phyloP scores from a whole-genome alignment of 2,888 invertebrate genomes.

The Ichneumon xanthorius region DNA sequence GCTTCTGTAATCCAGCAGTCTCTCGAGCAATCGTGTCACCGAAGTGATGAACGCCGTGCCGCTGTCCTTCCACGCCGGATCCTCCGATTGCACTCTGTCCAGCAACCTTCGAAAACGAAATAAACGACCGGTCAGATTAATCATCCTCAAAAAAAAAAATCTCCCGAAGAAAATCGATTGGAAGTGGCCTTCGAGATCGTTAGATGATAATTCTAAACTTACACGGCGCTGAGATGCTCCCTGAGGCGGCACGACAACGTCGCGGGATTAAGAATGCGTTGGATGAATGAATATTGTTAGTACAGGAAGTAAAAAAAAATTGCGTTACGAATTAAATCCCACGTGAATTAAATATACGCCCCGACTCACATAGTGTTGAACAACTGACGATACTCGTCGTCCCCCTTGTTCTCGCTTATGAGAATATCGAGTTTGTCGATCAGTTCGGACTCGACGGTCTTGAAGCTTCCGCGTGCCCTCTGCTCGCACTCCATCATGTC shows the following conservation, averaged over 20 bases:
- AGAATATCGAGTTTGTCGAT: conserved; percentile 97
- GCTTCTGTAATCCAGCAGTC: conserved; percentile 96
- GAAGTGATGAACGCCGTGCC: conserved; percentile 97
- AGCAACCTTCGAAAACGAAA: conserved; percentile 87
- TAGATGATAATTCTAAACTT: conserved; percentile 86
- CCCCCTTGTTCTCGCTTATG: conserved; percentile 97
- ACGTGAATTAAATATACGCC: conserved; percentile 6
- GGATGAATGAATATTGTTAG: conserved; percentile 50
- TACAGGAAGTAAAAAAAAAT: conserved; percentile 26
- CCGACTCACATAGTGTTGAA: conserved; percentile 97
- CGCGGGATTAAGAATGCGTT: conserved; percentile 60
- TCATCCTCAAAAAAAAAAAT: conserved; percentile 3
- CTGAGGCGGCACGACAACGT: conserved; percentile 86
- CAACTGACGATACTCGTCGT: conserved; percentile 96
- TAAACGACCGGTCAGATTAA: neutral
- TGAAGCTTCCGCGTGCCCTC: conserved; percentile 93
- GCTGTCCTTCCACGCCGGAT: conserved; percentile 96
- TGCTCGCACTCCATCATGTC: conserved; percentile 98
- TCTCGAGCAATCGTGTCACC: conserved; percentile 94
- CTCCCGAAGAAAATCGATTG: conserved; percentile 5
- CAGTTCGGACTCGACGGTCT: conserved; percentile 96
- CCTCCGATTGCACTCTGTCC: conserved; percentile 93
- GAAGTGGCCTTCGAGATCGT: conserved; percentile 18
- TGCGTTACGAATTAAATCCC: neutral
- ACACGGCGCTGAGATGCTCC: conserved; percentile 97